Evolutionary conservation across 2,113 vertebrate species (phyloP), one percentile per base, ranked within the genome.

Genomic region (Sander vitreus): DNA sequence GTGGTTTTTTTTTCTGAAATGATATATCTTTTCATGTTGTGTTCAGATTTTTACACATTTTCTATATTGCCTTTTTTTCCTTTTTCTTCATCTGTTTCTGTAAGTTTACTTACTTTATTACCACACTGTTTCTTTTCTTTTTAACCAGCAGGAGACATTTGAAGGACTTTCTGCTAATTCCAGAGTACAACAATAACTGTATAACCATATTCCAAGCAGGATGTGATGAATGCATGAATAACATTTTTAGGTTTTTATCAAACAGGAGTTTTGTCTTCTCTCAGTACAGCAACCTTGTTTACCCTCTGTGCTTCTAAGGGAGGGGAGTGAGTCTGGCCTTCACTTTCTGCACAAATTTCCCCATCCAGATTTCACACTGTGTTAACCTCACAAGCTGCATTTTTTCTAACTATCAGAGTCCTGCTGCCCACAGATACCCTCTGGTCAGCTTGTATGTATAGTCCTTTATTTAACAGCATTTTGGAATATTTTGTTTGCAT

Each of bases 241-340:
- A 48, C 4, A 19, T 19, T 50, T 39, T 39, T 33, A 33, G 5
- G 33, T 33, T 33, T 33, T 33, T 33, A 33, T 33, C 33, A 33
- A 33, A 33, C 33, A 33, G 33, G 33, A 9, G 36, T 39, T 39
- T 39, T 0, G 36, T 39, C 36, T 39, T 39, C n/a, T 68, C 55
- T 54, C 48, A 47, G 33, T 27, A 57, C 80, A 72, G 23, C 53
- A 59, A 27, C 27, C 58, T 58, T 58, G 36, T 79, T 64, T 23
- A 47, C 8, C 30, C 43, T 71, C 50, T 39, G 55, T 14, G 55
- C 45, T 23, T 25, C 36, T 19, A 8, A 5, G 30, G 10, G 57
- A 55, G 23, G 57, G 30, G 2, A 1, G 1, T 2, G 6, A 54
- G 53, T 59, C 36, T 50, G 51, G 70, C 62, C n/a, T 69, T 54